Conservation (phyloP, 2,888 invertebrate genomes). For the Uropetala carovei region DNA sequence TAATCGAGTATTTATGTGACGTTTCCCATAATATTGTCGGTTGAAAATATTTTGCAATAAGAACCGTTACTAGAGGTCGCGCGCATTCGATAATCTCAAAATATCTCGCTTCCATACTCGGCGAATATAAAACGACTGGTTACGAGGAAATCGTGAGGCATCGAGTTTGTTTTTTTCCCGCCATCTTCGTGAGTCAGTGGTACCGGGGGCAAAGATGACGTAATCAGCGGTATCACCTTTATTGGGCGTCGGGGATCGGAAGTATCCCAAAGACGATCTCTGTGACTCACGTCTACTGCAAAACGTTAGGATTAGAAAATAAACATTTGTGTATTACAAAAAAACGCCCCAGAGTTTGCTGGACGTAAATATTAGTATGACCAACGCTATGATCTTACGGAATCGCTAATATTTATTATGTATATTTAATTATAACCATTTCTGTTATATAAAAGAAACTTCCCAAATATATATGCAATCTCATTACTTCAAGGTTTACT, state of each 20-base stretch:
- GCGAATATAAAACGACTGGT: neutral
- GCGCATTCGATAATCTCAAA: neutral
- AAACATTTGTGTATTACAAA: too few relatives aligned
- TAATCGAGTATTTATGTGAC: too few relatives aligned
- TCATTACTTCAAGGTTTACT: too few relatives aligned
- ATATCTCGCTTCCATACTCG: neutral
- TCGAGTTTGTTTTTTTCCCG: slow-evolving; percentile 1
- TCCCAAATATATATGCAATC: too few relatives aligned
- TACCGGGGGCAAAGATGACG: slow-evolving; percentile 1
- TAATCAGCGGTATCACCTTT: neutral
- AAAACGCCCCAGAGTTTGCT: too few relatives aligned
- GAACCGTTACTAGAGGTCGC: neutral
- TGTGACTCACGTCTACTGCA: neutral
- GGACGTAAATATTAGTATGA: too few relatives aligned
- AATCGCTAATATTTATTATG: too few relatives aligned
- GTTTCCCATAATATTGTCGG: too few relatives aligned
- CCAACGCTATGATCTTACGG: too few relatives aligned
- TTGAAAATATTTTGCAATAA: too few relatives aligned
- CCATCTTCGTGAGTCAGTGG: slow-evolving; percentile 10
- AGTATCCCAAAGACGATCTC: neutral
- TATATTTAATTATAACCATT: too few relatives aligned
- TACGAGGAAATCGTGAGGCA: neutral
- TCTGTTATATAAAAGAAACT: too few relatives aligned
- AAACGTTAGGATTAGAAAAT: neutral
- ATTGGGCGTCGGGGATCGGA: neutral